Conservation (phyloP, 2,113 vertebrate genomes). For the Saguinus imperator region DNA sequence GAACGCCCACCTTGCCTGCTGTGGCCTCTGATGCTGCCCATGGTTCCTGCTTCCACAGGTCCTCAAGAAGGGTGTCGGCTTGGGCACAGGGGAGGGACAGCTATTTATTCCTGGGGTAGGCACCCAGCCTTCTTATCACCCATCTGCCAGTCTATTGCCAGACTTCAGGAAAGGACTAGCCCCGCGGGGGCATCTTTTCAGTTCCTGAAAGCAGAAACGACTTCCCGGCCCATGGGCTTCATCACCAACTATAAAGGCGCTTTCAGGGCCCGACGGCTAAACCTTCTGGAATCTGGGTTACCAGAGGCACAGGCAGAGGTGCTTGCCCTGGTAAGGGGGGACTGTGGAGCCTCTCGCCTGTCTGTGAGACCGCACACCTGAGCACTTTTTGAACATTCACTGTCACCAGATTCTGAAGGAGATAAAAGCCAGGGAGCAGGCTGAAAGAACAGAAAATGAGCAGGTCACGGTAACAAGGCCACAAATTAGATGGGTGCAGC, state of each 20-base stretch:
- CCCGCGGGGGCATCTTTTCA: slow-evolving; percentile 43
- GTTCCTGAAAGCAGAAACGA: slow-evolving; percentile 64
- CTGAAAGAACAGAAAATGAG: neutral
- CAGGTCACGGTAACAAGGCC: neutral
- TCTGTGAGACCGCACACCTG: neutral
- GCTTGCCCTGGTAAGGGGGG: neutral
- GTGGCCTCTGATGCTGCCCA: slow-evolving; percentile 54
- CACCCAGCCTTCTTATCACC: slow-evolving; percentile 21
- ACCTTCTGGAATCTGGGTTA: slow-evolving; percentile 64
- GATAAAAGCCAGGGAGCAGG: neutral
- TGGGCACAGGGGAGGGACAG: neutral
- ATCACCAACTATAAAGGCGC: slow-evolving; percentile 20
- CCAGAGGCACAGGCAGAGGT: neutral
- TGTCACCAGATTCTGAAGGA: neutral
- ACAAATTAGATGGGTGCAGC: neutral
- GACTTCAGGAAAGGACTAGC: neutral
- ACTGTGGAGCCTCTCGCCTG: neutral
- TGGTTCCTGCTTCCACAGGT: neutral
- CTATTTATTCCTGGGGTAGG: slow-evolving; percentile 65
- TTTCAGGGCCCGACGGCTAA: neutral
- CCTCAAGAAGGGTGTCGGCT: slow-evolving; percentile 23
- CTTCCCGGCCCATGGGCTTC: slow-evolving; percentile 30
- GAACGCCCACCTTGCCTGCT: slow-evolving; percentile 57
- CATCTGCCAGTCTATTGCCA: slow-evolving; percentile 46
- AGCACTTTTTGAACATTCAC: neutral